Evolutionary conservation across 2,888 invertebrate genomes (phyloP).

Genomic region (Trichopoda pennipes): DNA sequence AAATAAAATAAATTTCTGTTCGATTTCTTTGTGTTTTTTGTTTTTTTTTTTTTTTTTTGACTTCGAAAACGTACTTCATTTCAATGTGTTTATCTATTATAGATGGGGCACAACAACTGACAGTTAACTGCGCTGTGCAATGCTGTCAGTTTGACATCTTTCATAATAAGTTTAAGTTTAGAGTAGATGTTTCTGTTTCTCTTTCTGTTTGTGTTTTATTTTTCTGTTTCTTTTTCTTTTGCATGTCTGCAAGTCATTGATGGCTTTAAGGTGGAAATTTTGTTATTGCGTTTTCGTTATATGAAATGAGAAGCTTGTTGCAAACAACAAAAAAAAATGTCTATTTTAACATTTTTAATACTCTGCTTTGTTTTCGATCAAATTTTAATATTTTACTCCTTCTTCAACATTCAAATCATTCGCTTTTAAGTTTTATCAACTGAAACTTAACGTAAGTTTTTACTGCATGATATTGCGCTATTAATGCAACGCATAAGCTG

Average conservation of each 20-base stretch:
- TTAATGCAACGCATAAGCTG: slow-evolving; percentile 32
- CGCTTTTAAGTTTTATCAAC: neutral
- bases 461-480: slow-evolving; percentile 30
- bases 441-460: slow-evolving; percentile 11
- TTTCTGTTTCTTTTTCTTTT: slow-evolving; percentile 19
- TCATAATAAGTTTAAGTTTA: slow-evolving; percentile 63
- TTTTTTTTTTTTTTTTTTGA: neutral
- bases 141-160: slow-evolving; percentile 62
- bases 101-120: slow-evolving; percentile 29
- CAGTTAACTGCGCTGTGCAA: slow-evolving; percentile 22
- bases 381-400: neutral
- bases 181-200: slow-evolving; percentile 40
- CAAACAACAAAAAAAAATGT: slow-evolving; percentile 61
- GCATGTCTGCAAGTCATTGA: slow-evolving; percentile 60
- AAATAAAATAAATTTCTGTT: slow-evolving; percentile 54
- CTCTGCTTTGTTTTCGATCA: slow-evolving; percentile 37
- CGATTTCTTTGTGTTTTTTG: slow-evolving; percentile 21
- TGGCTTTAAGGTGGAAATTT: slow-evolving; percentile 55
- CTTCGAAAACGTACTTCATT: slow-evolving; percentile 7
- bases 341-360: slow-evolving; percentile 38
- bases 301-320: slow-evolving; percentile 64
- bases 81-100: slow-evolving; percentile 45
- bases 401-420: slow-evolving; percentile 1
- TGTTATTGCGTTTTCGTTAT: slow-evolving; percentile 37
- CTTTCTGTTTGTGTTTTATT: no score